phyloP scores from a whole-genome alignment of 2,888 invertebrate genomes.

The Apantesis nais region DNA sequence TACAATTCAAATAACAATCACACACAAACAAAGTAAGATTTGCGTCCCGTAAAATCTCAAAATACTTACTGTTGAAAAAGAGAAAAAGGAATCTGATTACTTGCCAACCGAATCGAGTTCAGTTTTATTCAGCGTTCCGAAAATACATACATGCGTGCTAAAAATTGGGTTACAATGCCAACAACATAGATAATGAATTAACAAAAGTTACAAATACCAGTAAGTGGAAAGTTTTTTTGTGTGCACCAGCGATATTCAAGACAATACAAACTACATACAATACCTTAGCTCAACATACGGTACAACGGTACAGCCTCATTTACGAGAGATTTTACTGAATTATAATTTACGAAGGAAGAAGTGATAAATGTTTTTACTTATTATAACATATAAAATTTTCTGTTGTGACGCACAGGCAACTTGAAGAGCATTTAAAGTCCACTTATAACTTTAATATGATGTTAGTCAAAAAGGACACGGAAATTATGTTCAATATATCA shows the following conservation, averaged over 20 bases:
- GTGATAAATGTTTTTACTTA: not conserved
- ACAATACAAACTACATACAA: not conserved
- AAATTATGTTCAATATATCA: not conserved
- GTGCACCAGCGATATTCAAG: not conserved
- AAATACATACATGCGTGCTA: constrained; percentile 33
- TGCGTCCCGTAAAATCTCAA: constrained; percentile 8
- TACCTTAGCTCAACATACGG: not conserved
- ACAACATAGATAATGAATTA: constrained; percentile 25
- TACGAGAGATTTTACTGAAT: not conserved
- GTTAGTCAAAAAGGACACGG: not conserved
- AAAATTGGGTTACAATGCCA: constrained; percentile 33
- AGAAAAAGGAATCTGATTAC: constrained; percentile 25
- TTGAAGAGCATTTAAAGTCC: too few species aligned
- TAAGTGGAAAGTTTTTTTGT: not conserved
- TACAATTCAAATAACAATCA: constrained; percentile 4
- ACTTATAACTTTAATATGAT: not conserved
- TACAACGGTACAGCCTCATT: not conserved
- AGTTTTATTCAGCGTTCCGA: constrained; percentile 31
- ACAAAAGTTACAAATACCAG: constrained; percentile 21
- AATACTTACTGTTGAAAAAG: constrained; percentile 18
- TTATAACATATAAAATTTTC: not conserved
- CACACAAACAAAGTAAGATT: not conserved
- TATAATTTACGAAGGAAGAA: not conserved
- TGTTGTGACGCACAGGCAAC: not conserved
- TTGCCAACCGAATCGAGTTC: constrained; percentile 34